Percentiles rank a stretch among this genome's conserved stretches.
Conservation (phyloP, 2,797 vertebrate genomes). For the Sebastolobus altivelis region DNA sequence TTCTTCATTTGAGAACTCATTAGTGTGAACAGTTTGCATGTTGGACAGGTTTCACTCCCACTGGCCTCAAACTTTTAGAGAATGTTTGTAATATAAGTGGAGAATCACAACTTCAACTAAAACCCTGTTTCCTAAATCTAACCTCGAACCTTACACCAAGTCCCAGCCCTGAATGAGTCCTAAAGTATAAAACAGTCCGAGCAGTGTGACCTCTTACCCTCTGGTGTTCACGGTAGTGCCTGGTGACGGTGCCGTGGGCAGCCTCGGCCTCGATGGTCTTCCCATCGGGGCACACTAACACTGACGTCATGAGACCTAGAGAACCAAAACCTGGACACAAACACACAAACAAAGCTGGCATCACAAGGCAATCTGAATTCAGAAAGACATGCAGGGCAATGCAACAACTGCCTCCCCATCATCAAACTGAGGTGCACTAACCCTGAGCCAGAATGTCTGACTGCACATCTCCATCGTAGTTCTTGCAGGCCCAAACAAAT, state of each 20-base stretch:
- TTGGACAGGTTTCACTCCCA: not conserved
- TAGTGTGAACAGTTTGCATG: not conserved
- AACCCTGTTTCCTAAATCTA: not conserved
- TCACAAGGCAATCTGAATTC: not conserved
- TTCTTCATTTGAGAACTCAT: too few species aligned
- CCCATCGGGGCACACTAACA: conserved; percentile 95
- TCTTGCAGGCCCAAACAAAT: conserved; percentile 99
- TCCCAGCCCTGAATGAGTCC: not conserved
- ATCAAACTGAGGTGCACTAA: conserved; percentile 41
- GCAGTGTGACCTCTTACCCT: conserved; percentile 82
- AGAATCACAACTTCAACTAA: not conserved
- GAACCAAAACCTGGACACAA: conserved; percentile 92
- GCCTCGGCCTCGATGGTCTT: conserved; percentile 98
- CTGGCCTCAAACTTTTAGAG: not conserved
- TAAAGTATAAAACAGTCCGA: not conserved
- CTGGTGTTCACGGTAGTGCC: conserved; percentile 97
- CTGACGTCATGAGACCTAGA: conserved; percentile 95
- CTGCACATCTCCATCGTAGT: conserved; percentile 97
- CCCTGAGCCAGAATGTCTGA: conserved; percentile 98
- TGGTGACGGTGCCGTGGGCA: conserved; percentile 95
- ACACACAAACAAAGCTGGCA: not conserved
- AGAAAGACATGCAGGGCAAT: not conserved
- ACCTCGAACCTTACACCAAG: not conserved
- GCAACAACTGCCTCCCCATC: not conserved
- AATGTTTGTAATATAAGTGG: not conserved